Evolutionary conservation across 2,888 invertebrate species (phyloP), one percentile per base, ranked within the genome.

Genomic region (Synergus umbraculus): DNA sequence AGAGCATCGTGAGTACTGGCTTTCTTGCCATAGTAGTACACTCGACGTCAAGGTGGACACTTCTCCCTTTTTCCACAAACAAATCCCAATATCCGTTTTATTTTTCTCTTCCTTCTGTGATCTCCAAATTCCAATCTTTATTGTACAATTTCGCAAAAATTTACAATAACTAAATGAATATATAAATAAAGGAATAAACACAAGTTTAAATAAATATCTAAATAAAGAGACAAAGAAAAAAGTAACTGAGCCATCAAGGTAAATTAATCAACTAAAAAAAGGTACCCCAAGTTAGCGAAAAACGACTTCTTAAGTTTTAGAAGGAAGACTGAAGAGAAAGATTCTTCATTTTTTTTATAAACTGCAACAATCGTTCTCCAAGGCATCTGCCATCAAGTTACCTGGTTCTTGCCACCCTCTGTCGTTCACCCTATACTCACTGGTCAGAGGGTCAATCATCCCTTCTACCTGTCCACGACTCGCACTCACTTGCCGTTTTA

Each of bases 381-480:
- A 73, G 69, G 9, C 69, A 49, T 37, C 69, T 69, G 49, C 49
- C 69, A 46, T 29, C 46, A 69, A 69, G 69, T 49, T 46, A 67
- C 67, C 67, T 46, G 49, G 49, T 67, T 43, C 46, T 67, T 46
- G 13, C 67, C 49, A 46, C 69, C 69, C 69, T 49, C 49, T 73
- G 49, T 37, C 69, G 69, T 73, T 73, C 69, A 73, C 69, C 69
- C 69, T 73, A 49, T 49, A 37, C 69, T 73, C 69, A 10, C 69
- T 73, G 69, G 69, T 73, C 69, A 73, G 69, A 73, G 69, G 69
- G 69, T 73, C 69, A 73, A 73, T 73, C 69, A 73, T 73, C 69
- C 69, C 69, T 73, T 73, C 69, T 73, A 73, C 69, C 69, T 73
- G 54, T 73, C 49, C 69, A 46, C 54, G 49, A 37, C 69, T 49